These are phyloP conservation scores for Rafetus swinhoei DNA, from an alignment of 2,113 vertebrate species.

Conservation along the genomic window DNA sequence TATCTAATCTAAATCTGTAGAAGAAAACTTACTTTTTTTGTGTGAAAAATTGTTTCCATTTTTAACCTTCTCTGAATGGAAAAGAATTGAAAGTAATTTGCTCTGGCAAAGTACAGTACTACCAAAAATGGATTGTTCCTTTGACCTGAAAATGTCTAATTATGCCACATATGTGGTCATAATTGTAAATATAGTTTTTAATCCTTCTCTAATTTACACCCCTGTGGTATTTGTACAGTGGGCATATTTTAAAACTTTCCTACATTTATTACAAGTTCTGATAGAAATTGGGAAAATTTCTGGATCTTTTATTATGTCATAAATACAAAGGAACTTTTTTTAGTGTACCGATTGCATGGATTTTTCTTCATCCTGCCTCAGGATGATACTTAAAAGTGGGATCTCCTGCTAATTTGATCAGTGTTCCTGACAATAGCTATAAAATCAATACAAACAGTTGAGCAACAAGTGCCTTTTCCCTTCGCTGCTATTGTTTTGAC, in stretches of 20 bases:
- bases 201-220: not conserved
- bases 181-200: not conserved
- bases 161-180: not conserved
- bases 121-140: not conserved
- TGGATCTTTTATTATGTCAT: not conserved
- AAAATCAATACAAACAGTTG: not conserved
- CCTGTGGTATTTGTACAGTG: not conserved
- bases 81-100: not conserved
- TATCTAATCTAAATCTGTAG: not conserved
- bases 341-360: not conserved
- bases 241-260: not conserved
- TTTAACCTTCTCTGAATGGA: not conserved
- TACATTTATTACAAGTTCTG: not conserved
- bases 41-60: not conserved
- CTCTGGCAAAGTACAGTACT: not conserved
- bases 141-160: not conserved
- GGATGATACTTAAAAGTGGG: not conserved
- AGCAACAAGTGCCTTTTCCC: slow-evolving; percentile 1
- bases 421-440: not conserved
- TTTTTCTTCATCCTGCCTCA: not conserved
- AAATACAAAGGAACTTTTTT: accelerated
- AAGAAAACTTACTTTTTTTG: not conserved
- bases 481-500: slow-evolving; percentile 32
- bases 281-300: not conserved
- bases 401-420: not conserved